These are phyloP conservation scores for Forpus xanthops DNA, from an alignment of 2,797 vertebrate genomes.

Conservation along the genomic window DNA sequence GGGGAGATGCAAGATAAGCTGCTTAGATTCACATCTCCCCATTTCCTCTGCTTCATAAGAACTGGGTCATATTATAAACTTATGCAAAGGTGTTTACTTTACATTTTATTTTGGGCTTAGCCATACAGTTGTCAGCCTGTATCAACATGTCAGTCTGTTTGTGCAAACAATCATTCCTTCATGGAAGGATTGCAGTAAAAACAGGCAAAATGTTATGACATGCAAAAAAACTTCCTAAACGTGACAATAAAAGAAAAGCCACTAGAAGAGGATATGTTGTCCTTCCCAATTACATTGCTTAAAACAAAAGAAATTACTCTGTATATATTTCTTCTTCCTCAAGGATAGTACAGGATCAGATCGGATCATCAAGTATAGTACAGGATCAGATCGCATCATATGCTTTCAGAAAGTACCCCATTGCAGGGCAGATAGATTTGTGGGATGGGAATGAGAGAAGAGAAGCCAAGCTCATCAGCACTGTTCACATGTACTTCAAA, in stretches of 20 bases:
- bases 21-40: slow-evolving; percentile 40
- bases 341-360: neutral
- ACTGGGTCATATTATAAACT: slow-evolving; percentile 47
- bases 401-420: neutral
- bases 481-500: neutral
- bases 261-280: slow-evolving; percentile 46
- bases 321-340: neutral
- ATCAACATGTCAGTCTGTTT: slow-evolving; percentile 75
- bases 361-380: neutral
- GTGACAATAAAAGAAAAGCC: slow-evolving; percentile 42
- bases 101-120: slow-evolving; percentile 67
- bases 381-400: accelerated
- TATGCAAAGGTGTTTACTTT: slow-evolving; percentile 81
- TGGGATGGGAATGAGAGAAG: accelerated
- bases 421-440: neutral
- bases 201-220: slow-evolving; percentile 79
- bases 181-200: slow-evolving; percentile 73
- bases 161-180: slow-evolving; percentile 70
- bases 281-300: slow-evolving; percentile 38
- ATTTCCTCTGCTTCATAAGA: slow-evolving; percentile 34
- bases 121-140: slow-evolving; percentile 70
- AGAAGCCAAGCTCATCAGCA: neutral
- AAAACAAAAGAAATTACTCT: slow-evolving; percentile 44
- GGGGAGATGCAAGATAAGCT: slow-evolving; percentile 54
- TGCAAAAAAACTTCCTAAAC: slow-evolving; percentile 55